Percentiles rank a stretch among this genome's conserved stretches.
These are phyloP conservation scores for Nudaria mundana DNA, from an alignment of 2,888 invertebrate species.

Conservation along the genomic window DNA sequence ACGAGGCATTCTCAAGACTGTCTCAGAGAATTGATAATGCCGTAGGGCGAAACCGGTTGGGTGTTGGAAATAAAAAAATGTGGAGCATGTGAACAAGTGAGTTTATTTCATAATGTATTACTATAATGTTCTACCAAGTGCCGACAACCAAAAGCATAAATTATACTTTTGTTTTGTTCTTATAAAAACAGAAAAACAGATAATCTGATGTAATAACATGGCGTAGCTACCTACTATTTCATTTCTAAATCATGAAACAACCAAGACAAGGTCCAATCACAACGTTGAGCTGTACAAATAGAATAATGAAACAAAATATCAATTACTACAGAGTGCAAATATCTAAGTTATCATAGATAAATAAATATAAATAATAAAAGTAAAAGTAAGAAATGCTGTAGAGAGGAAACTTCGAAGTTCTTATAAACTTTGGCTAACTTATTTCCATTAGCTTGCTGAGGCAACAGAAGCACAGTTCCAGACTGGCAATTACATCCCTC, in stretches of 20 bases:
- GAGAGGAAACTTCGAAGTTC: conserved; percentile 27
- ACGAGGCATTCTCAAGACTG: no score
- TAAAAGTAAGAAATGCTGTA: conserved; percentile 20
- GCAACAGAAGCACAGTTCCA: conserved; percentile 36
- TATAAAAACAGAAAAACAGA: no score
- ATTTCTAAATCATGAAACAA: background rate
- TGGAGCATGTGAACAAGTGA: no score
- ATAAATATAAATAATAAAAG: conserved; percentile 31
- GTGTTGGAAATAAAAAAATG: no score
- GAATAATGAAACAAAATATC: conserved; percentile 6
- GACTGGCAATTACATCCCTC: conserved; percentile 38
- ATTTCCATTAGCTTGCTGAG: conserved; percentile 42
- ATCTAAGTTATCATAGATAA: conserved; percentile 29
- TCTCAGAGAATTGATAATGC: no score
- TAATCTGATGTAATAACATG: no score
- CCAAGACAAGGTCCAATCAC: background rate
- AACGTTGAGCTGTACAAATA: background rate
- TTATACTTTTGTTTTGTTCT: no score
- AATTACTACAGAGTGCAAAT: conserved; percentile 21
- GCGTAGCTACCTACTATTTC: no score
- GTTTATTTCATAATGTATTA: no score
- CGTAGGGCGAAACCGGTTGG: no score
- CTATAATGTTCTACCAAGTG: no score
- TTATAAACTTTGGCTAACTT: conserved; percentile 46
- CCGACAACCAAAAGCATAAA: no score